Percentiles rank a stretch among this genome's conserved stretches.
These are phyloP conservation scores for Oscheius sp. DNA, from an alignment of 2,888 invertebrate species.

Conservation along the genomic window DNA sequence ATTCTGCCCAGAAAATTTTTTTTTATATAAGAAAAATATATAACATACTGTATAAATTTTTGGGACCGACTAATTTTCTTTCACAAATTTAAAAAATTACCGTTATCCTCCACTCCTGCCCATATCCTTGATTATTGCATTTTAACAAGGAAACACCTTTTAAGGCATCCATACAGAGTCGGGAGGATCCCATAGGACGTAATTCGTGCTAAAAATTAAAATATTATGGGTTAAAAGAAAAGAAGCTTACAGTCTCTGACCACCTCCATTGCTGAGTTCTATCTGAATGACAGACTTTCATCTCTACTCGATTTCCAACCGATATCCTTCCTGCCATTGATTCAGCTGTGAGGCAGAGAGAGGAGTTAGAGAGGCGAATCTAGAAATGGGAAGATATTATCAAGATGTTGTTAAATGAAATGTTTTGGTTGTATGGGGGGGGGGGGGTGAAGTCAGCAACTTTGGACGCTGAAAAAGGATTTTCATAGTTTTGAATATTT, in stretches of 20 bases:
- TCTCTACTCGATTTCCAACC: constrained; percentile 41
- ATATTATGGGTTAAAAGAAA: neutral
- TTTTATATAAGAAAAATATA: too few relatives aligned
- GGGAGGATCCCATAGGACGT: constrained; percentile 83
- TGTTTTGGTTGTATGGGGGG: neutral
- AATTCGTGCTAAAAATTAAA: constrained; percentile 78
- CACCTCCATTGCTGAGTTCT: constrained; percentile 46
- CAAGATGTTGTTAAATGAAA: neutral
- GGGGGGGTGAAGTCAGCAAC: too few relatives aligned
- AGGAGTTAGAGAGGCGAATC: constrained; percentile 45
- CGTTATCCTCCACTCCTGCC: constrained; percentile 84
- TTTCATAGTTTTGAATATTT: too few relatives aligned
- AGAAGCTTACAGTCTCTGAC: constrained; percentile 31
- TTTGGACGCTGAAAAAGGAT: too few relatives aligned
- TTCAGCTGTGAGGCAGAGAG: constrained; percentile 51
- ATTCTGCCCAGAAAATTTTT: too few relatives aligned
- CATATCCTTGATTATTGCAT: constrained; percentile 89
- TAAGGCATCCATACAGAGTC: constrained; percentile 81
- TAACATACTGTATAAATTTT: too few relatives aligned
- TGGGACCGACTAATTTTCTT: too few relatives aligned
- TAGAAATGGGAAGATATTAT: constrained; percentile 13
- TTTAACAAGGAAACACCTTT: constrained; percentile 82
- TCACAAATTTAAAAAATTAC: constrained; percentile 31
- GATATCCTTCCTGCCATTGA: constrained; percentile 39
- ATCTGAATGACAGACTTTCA: constrained; percentile 35